Conservation (phyloP, 2,797 vertebrate species). For the Phylloscopus collybita region DNA sequence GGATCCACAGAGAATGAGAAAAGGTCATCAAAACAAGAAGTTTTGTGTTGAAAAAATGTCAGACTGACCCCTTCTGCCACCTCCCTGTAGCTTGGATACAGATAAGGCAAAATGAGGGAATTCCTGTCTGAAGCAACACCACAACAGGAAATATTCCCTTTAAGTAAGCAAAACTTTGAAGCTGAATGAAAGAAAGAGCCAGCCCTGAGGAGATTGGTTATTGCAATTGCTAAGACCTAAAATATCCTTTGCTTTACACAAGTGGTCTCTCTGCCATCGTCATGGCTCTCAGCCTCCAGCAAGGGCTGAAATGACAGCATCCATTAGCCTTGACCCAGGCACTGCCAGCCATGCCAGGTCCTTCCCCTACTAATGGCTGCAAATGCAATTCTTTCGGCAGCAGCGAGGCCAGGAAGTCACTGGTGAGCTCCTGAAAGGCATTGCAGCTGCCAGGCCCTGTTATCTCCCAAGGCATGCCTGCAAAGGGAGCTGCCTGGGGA, state of each 20-base stretch:
- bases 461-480: neutral
- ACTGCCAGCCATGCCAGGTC: neutral
- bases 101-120: neutral
- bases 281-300: neutral
- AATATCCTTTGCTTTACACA: neutral
- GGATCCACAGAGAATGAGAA: accelerated
- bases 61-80: conserved; percentile 10
- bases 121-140: conserved; percentile 31
- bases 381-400: accelerated
- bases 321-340: neutral
- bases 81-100: neutral
- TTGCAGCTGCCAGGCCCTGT: neutral
- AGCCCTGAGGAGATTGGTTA: neutral
- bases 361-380: neutral
- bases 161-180: neutral
- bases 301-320: neutral
- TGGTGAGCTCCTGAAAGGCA: neutral
- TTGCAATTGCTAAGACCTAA: neutral
- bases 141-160: neutral
- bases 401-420: neutral
- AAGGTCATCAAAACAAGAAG: conserved; percentile 24
- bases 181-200: neutral
- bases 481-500: neutral
- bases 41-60: neutral
- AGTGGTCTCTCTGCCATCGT: accelerated